A percentile compares a stretch with the other conserved stretches of the same genome.
These are phyloP conservation scores for Capitulum mitella DNA, from an alignment of 2,888 invertebrate genomes.

Conservation along the genomic window DNA sequence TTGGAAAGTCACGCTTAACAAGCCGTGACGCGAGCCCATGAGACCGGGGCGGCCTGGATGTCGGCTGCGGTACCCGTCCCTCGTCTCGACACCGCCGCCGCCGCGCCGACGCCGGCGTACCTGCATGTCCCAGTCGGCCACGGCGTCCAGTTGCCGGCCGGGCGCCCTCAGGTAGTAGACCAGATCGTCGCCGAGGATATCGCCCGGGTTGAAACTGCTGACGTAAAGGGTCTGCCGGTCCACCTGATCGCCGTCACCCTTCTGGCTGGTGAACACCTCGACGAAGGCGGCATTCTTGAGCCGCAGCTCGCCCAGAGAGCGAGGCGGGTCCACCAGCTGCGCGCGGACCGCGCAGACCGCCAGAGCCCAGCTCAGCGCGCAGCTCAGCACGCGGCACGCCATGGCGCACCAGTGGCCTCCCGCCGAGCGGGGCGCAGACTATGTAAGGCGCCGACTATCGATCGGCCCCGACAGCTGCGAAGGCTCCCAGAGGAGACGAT, in stretches of 20 bases:
- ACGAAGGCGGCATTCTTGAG: slow-evolving; percentile 35
- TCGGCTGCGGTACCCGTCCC: too few species aligned
- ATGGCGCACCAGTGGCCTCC: background rate
- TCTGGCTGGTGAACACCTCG: slow-evolving; percentile 34
- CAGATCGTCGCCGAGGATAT: slow-evolving; percentile 26
- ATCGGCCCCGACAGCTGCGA: background rate
- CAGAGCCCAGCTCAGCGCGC: background rate
- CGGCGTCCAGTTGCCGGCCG: slow-evolving; percentile 34
- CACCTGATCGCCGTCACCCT: slow-evolving; percentile 29
- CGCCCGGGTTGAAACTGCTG: slow-evolving; percentile 39
- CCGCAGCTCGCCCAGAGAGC: background rate
- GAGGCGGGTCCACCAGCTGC: background rate
- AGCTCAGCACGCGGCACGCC: background rate
- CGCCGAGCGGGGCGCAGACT: background rate
- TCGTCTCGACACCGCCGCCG: too few species aligned
- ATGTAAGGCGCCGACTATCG: background rate
- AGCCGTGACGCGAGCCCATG: too few species aligned
- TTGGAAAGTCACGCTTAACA: too few species aligned
- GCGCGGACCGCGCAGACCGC: background rate
- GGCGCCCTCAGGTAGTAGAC: slow-evolving; percentile 37
- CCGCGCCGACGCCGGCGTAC: too few species aligned
- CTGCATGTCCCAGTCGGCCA: slow-evolving; percentile 34
- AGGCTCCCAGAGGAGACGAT: background rate
- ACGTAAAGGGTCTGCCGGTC: slow-evolving; percentile 39
- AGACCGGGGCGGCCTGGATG: too few species aligned